These are phyloP conservation scores for Hexactinellida sp. DNA, from an alignment of 37 sponge, comb jelly and placozoan species.

Conservation along the genomic window DNA sequence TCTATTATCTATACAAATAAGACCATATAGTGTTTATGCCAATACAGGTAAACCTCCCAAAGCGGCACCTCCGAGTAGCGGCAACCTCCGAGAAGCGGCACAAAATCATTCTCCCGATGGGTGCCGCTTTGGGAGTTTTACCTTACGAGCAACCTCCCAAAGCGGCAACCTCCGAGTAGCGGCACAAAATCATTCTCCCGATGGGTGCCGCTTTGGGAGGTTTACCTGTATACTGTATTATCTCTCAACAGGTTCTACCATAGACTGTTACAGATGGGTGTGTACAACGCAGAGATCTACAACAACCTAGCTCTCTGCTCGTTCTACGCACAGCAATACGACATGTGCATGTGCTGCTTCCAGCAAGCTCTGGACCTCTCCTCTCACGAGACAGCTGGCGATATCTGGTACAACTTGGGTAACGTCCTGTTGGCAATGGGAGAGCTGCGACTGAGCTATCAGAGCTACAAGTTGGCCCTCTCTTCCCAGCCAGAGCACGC, in stretches of 20 bases:
- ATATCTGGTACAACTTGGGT: conserved; percentile 98
- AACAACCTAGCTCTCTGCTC: conserved; percentile 92
- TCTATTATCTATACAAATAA: too few relatives aligned
- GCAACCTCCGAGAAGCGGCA: too few relatives aligned
- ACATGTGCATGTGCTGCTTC: conserved; percentile 82
- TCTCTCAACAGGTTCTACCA: conserved; percentile 27
- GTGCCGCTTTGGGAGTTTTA: too few relatives aligned
- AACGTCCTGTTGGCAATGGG: conserved; percentile 83
- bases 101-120: too few relatives aligned
- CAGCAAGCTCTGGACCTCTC: conserved; percentile 63
- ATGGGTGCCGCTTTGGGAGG: too few relatives aligned
- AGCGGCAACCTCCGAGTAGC: too few relatives aligned
- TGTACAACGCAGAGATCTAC: conserved; percentile 84
- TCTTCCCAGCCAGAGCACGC: conserved; percentile 74
- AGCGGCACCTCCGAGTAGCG: too few relatives aligned
- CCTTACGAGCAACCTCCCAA: too few relatives aligned
- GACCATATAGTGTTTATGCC: too few relatives aligned
- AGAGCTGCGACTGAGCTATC: conserved; percentile 66
- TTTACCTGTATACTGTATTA: neutral
- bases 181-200: too few relatives aligned
- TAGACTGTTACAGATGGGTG: conserved; percentile 90
- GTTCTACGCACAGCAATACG: conserved; percentile 96
- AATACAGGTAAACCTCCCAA: too few relatives aligned
- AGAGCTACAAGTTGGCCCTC: conserved; percentile 83
- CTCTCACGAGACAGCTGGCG: conserved; percentile 63